A percentile compares a stretch with the other conserved stretches of the same genome.
phyloP scores from a whole-genome alignment of 1,140 invertebrate genomes.

The Drosophila sturtevanti region DNA sequence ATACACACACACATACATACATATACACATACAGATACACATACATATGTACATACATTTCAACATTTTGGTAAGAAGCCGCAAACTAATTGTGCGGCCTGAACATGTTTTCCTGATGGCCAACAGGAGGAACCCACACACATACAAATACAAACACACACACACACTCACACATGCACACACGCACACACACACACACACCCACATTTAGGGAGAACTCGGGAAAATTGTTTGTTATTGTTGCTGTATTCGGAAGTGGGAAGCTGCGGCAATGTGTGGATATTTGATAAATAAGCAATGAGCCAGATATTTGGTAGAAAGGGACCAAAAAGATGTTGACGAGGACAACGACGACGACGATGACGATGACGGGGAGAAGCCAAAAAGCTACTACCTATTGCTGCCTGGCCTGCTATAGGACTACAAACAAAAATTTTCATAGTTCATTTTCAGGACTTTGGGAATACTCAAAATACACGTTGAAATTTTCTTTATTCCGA shows the following conservation, averaged over 20 bases:
- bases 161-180: conserved; percentile 29
- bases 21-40: conserved; percentile 13
- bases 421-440: conserved; percentile 50
- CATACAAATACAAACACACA: conserved; percentile 43
- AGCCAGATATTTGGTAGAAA: conserved; percentile 18
- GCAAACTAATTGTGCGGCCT: conserved; percentile 67
- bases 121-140: conserved; percentile 29
- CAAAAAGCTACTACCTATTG: background rate
- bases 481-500: background rate
- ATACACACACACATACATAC: conserved; percentile 4
- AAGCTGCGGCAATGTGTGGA: conserved; percentile 57
- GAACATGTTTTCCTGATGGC: conserved; percentile 27
- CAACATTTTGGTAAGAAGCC: conserved; percentile 51
- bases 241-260: conserved; percentile 12
- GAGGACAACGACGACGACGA: background rate
- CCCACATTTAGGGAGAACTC: background rate
- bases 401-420: conserved; percentile 9
- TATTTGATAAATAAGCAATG: conserved; percentile 81
- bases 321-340: background rate
- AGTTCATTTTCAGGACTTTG: conserved; percentile 63
- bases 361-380: background rate
- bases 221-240: background rate
- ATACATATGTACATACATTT: background rate
- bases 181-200: conserved; percentile 4
- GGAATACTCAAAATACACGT: conserved; percentile 4